Evolutionary conservation across 2,888 invertebrate species (phyloP).

Genomic region (Cephalotes varians): DNA sequence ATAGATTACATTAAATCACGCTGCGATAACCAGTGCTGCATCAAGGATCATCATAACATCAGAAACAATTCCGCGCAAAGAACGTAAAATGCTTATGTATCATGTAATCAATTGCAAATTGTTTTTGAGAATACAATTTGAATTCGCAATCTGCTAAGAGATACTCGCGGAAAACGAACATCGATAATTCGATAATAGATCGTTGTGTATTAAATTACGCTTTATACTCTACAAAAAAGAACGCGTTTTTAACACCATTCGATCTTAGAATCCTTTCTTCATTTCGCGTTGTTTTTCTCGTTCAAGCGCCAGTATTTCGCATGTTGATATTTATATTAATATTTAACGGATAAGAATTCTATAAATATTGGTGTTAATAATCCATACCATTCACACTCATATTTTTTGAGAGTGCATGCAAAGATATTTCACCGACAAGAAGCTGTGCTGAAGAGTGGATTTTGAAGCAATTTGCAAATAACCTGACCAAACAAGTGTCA

Average conservation of each 20-base stretch:
- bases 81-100: not conserved
- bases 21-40: not conserved
- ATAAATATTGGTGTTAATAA: too few species aligned
- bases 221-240: too few species aligned
- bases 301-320: too few species aligned
- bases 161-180: not conserved
- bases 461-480: conserved; percentile 21
- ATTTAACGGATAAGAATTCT: too few species aligned
- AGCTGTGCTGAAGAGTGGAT: not conserved
- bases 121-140: not conserved
- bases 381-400: too few species aligned
- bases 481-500: conserved; percentile 10
- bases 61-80: not conserved
- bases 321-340: too few species aligned
- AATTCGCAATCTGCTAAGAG: not conserved
- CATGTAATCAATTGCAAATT: not conserved
- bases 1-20: conserved; percentile 6
- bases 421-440: not conserved
- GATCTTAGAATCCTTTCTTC: too few species aligned
- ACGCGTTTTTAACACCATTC: too few species aligned
- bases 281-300: too few species aligned
- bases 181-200: not conserved
- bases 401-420: too few species aligned
- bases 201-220: not conserved
- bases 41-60: not conserved